These are phyloP conservation scores for Elephas maximus DNA, from an alignment of 2,113 vertebrate species.

Conservation along the genomic window DNA sequence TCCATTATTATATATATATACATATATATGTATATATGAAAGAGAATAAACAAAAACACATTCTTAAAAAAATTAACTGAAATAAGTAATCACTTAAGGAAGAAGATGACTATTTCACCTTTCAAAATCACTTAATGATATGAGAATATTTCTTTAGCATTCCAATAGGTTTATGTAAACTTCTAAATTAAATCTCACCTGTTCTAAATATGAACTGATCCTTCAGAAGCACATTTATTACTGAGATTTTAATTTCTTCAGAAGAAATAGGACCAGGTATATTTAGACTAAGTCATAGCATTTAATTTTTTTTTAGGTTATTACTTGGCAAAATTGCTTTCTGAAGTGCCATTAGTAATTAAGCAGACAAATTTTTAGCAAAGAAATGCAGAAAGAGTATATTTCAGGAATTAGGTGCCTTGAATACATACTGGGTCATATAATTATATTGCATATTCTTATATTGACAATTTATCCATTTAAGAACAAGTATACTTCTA, in stretches of 20 bases:
- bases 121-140: background rate
- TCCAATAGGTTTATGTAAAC: background rate
- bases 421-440: background rate
- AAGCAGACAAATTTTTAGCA: background rate
- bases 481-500: background rate
- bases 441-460: background rate
- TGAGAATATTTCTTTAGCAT: background rate
- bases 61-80: background rate
- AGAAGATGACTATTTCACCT: background rate
- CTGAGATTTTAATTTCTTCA: background rate
- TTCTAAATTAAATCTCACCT: background rate
- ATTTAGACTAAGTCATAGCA: background rate
- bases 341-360: background rate
- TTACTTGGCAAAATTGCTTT: background rate
- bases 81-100: background rate
- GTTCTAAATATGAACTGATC: background rate
- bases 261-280: background rate
- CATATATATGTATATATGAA: too few relatives aligned
- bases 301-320: background rate
- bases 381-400: background rate
- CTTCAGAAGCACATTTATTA: background rate
- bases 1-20: background rate
- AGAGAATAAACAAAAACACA: background rate
- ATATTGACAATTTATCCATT: background rate
- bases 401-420: background rate